These are phyloP conservation scores for Actenoides hombroni DNA, from an alignment of 2,113 vertebrate species.

Conservation along the genomic window DNA sequence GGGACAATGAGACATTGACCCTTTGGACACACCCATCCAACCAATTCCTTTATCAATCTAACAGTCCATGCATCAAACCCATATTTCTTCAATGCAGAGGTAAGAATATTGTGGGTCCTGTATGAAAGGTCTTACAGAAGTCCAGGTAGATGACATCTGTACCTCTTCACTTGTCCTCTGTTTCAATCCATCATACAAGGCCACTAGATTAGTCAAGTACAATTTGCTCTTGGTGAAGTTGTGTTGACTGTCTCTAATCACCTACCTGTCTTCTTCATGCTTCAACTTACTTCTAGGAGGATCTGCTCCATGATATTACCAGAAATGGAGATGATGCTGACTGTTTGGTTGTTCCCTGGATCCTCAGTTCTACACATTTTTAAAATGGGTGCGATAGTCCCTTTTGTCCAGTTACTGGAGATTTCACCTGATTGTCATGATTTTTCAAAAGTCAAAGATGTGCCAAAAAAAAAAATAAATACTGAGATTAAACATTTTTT, in stretches of 20 bases:
- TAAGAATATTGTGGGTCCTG: background rate
- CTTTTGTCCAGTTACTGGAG: background rate
- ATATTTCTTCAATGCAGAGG: background rate
- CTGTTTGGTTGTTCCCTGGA: background rate
- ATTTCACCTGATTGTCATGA: background rate
- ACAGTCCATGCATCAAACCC: background rate
- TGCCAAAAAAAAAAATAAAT: background rate
- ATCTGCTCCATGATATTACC: background rate
- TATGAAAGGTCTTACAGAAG: background rate
- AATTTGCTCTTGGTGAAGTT: background rate
- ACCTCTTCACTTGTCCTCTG: background rate
- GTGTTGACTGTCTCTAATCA: background rate
- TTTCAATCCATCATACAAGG: background rate
- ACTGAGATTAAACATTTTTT: background rate
- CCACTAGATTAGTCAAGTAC: background rate
- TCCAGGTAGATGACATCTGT: background rate
- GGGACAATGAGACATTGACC: background rate
- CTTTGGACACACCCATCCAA: background rate
- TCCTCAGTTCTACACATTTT: background rate
- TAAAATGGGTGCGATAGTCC: background rate
- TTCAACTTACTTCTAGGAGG: background rate
- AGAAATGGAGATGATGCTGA: background rate
- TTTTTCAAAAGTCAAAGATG: background rate
- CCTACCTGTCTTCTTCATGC: background rate
- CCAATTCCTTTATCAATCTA: background rate